Conservation (phyloP, 2,113 vertebrate species). For the Chaetodon auriga region DNA sequence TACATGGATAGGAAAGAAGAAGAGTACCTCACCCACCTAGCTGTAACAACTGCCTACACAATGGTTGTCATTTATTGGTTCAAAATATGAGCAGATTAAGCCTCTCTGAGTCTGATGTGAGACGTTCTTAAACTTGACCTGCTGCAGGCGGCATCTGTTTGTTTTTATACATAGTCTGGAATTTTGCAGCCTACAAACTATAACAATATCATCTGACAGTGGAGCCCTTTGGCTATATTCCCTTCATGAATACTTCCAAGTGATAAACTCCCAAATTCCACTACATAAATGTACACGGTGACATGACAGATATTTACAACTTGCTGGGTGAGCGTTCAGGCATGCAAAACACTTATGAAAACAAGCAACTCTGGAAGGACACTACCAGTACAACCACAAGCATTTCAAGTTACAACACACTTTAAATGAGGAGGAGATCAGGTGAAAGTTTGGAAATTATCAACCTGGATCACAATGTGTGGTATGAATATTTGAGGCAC, state of each 20-base stretch:
- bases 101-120: background rate
- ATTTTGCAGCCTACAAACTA: background rate
- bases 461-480: conserved; percentile 16
- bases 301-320: conserved; percentile 45
- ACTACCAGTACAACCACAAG: conserved; percentile 34
- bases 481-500: conserved; percentile 24
- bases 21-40: background rate
- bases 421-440: conserved; percentile 30
- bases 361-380: conserved; percentile 50
- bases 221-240: background rate
- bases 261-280: conserved; percentile 17
- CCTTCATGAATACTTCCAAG: background rate
- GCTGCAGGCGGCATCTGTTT: background rate
- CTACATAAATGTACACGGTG: conserved; percentile 20
- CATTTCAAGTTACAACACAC: conserved; percentile 52
- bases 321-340: conserved; percentile 40
- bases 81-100: background rate
- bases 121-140: background rate
- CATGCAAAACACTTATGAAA: conserved; percentile 61
- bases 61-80: background rate
- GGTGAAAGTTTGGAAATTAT: conserved; percentile 28
- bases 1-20: background rate
- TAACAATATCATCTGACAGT: background rate
- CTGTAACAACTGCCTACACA: background rate
- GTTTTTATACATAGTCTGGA: background rate